phyloP scores from a whole-genome alignment of 2,113 vertebrate species.

The Pholis gunnellus region DNA sequence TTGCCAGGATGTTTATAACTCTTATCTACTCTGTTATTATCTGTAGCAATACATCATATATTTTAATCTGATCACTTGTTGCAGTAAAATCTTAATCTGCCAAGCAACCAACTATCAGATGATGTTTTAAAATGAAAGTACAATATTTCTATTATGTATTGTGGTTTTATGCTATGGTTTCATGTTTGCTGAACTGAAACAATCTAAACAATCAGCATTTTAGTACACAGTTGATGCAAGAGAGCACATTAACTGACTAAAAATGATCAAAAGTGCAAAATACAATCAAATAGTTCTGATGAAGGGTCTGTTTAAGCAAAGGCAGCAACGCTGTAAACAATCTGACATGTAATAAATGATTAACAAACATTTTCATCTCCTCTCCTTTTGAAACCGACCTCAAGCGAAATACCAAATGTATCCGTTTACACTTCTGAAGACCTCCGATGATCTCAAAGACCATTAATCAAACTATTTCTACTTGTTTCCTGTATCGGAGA shows the following conservation, averaged over 20 bases:
- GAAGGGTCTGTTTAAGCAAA: not conserved
- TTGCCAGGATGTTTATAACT: not conserved
- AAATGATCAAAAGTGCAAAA: not conserved
- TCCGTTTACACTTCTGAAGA: not conserved
- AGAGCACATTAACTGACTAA: not conserved
- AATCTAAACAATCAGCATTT: not conserved
- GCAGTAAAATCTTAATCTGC: not conserved
- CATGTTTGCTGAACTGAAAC: no score
- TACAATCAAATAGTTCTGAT: not conserved
- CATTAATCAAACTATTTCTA: not conserved
- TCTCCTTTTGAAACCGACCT: not conserved
- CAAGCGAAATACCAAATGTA: not conserved
- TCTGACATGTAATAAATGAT: not conserved
- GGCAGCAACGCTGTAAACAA: not conserved
- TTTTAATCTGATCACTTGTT: not conserved
- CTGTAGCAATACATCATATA: not conserved
- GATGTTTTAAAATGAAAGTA: not conserved
- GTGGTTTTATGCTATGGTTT: no score
- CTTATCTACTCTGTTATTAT: not conserved
- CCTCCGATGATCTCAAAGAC: constrained; percentile 6
- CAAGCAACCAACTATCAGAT: not conserved
- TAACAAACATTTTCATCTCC: not conserved
- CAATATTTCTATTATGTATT: not conserved
- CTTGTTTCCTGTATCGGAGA: not conserved
- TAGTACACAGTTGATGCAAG: not conserved